These are phyloP conservation scores for Shinisaurus crocodilurus DNA, from an alignment of 2,113 vertebrate species.

Conservation along the genomic window DNA sequence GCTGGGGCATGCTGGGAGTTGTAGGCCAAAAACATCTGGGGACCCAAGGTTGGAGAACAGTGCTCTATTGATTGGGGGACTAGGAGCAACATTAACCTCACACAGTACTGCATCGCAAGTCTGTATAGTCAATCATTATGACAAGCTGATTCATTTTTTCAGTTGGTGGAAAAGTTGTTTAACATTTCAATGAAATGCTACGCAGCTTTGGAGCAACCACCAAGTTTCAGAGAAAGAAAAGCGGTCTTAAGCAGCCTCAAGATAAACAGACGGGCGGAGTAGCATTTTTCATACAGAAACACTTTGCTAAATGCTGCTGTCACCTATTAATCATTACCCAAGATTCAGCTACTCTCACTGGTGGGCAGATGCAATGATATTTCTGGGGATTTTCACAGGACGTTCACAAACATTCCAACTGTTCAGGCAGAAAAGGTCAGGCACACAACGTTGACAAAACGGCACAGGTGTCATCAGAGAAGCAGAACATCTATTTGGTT, in stretches of 20 bases:
- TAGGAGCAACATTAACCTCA: background rate
- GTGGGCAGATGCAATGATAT: background rate
- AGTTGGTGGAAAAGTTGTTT: background rate
- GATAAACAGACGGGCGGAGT: slow-evolving; percentile 8
- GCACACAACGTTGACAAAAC: background rate
- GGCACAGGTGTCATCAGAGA: background rate
- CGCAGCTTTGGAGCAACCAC: background rate
- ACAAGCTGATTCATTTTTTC: background rate
- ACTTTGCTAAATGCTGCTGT: background rate
- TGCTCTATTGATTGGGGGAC: background rate
- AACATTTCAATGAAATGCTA: background rate
- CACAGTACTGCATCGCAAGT: background rate
- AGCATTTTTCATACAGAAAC: background rate
- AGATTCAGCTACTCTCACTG: background rate
- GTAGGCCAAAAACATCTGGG: no score
- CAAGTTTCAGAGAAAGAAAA: background rate
- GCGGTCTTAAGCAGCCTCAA: background rate
- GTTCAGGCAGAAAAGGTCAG: background rate
- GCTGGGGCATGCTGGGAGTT: no score
- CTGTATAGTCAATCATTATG: background rate
- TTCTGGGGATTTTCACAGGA: background rate
- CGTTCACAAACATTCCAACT: background rate
- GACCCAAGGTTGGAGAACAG: no score
- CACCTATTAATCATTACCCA: background rate
- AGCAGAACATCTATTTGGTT: background rate